Evolutionary conservation across 2,888 invertebrate species (phyloP).

Genomic region (Noctua pronuba): DNA sequence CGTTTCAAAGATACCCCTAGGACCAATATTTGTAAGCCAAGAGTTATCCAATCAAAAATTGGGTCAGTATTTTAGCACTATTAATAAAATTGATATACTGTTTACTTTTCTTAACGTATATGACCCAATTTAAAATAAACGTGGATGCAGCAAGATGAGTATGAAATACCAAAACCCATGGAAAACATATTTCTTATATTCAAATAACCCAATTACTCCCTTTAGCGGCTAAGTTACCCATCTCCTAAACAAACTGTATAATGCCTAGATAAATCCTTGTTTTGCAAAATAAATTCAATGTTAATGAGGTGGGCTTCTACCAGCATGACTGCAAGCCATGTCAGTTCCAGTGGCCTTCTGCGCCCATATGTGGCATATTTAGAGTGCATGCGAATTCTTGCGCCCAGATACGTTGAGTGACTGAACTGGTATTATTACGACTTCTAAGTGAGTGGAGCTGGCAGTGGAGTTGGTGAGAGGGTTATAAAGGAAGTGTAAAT

Average conservation of each 20-base stretch:
- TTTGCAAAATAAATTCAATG: slow-evolving; percentile 60
- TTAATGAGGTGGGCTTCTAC: slow-evolving; percentile 54
- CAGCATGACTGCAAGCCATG: slow-evolving; percentile 53
- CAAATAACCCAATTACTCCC: background rate
- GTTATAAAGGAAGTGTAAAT: background rate
- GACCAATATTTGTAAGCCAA: background rate
- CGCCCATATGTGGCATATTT: slow-evolving; percentile 69
- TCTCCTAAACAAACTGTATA: slow-evolving; percentile 31
- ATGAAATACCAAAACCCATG: background rate
- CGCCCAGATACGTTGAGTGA: slow-evolving; percentile 57
- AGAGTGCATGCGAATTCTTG: slow-evolving; percentile 66
- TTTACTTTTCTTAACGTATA: slow-evolving; percentile 26
- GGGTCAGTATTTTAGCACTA: slow-evolving; percentile 15
- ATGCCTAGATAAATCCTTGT: slow-evolving; percentile 39
- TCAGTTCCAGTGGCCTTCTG: slow-evolving; percentile 63
- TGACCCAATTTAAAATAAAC: slow-evolving; percentile 16
- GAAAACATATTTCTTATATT: background rate
- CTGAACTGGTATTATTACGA: slow-evolving; percentile 36
- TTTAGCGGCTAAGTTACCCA: background rate
- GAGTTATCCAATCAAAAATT: background rate
- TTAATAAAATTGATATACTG: slow-evolving; percentile 18
- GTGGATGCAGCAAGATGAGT: background rate
- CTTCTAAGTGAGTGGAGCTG: slow-evolving; percentile 2
- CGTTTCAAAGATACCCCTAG: background rate
- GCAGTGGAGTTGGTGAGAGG: background rate